Percentiles rank a stretch among this genome's conserved stretches.
phyloP scores from a whole-genome alignment of 2,797 vertebrate species.

The Takifugu ocellatus region DNA sequence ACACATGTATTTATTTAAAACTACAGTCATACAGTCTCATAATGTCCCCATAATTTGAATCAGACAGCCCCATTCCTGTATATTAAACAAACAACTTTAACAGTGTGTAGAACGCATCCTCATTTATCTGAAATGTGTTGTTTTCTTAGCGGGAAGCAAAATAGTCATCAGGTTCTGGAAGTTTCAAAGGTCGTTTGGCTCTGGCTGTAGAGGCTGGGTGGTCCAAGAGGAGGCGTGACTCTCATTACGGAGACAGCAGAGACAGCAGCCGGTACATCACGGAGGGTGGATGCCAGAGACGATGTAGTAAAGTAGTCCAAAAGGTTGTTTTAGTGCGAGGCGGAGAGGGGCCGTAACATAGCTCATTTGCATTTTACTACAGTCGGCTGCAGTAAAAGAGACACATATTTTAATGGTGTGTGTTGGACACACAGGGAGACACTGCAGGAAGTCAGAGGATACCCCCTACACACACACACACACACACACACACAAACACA shows the following conservation, averaged over 20 bases:
- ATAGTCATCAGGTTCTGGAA: not conserved
- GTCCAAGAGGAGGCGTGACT: slow-evolving; percentile 35
- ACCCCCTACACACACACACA: not conserved
- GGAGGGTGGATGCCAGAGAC: slow-evolving; percentile 20
- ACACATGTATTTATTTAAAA: no score
- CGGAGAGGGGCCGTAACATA: slow-evolving; percentile 7
- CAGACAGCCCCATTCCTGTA: no score
- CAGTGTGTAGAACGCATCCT: no score
- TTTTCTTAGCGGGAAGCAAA: not conserved
- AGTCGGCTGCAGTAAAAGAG: slow-evolving; percentile 37
- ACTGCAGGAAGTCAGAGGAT: slow-evolving; percentile 27
- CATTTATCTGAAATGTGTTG: no score
- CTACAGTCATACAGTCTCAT: no score
- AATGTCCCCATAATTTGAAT: no score
- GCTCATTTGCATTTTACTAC: slow-evolving; percentile 58
- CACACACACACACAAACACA: slow-evolving; percentile 13
- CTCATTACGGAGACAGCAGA: slow-evolving; percentile 28
- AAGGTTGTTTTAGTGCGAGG: slow-evolving; percentile 2
- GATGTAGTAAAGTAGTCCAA: slow-evolving; percentile 12
- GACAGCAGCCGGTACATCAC: slow-evolving; percentile 16
- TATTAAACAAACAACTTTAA: no score
- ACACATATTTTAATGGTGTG: slow-evolving; percentile 37
- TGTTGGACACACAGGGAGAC: slow-evolving; percentile 36
- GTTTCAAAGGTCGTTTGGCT: not conserved
- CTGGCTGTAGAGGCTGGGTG: slow-evolving; percentile 42